These are phyloP conservation scores for Malurus leucopterus DNA, from an alignment of 2,797 vertebrate species.

Conservation along the genomic window DNA sequence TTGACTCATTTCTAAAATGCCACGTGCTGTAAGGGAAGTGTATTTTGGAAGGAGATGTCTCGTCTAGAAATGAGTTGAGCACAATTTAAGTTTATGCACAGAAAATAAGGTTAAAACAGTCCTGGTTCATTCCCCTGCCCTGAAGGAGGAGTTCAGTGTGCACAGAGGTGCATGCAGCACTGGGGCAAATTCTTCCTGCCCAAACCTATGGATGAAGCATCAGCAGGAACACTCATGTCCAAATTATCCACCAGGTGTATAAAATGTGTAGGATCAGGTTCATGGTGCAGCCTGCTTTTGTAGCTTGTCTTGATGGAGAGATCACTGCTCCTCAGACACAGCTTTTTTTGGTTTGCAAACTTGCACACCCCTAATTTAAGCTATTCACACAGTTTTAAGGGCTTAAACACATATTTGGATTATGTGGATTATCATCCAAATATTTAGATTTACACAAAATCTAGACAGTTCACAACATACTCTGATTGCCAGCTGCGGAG, in stretches of 20 bases:
- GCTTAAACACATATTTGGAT: not conserved
- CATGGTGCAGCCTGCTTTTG: not conserved
- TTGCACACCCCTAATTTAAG: not conserved
- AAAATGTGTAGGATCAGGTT: not conserved
- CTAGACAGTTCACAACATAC: not conserved
- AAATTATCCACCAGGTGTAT: rapidly evolving
- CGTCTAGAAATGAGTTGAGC: slow-evolving; percentile 15
- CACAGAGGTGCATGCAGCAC: not conserved
- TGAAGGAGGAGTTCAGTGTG: not conserved
- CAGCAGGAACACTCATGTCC: not conserved
- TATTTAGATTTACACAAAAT: not conserved
- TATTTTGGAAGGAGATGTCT: slow-evolving; percentile 16
- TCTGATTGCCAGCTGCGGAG: not conserved
- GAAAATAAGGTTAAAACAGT: not conserved
- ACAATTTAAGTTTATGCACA: not conserved
- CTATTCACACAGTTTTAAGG: not conserved
- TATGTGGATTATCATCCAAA: not conserved
- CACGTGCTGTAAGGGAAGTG: not conserved
- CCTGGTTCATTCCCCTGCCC: not conserved
- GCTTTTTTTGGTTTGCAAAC: not conserved
- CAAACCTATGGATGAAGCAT: not conserved
- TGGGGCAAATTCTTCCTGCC: not conserved
- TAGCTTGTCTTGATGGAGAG: not conserved
- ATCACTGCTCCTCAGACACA: not conserved
- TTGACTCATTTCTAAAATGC: slow-evolving; percentile 33